These are phyloP conservation scores for Xenus cinereus DNA, from an alignment of 2,113 vertebrate species.

Conservation along the genomic window DNA sequence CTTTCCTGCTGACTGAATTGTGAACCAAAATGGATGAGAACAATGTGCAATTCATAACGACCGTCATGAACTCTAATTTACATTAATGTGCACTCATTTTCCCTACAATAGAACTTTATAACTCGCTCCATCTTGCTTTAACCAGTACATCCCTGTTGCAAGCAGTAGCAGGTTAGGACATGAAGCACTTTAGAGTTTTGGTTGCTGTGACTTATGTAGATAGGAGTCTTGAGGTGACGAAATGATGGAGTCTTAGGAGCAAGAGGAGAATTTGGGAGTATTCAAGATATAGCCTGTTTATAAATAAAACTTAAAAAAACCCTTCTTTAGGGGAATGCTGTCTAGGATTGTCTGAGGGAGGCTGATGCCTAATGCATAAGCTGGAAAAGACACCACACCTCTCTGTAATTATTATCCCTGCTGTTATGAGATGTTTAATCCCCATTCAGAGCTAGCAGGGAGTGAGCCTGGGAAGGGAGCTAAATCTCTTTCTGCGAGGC, in stretches of 20 bases:
- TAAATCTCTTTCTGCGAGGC: background rate
- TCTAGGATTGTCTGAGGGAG: background rate
- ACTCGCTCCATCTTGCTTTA: conserved; percentile 6
- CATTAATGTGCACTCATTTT: background rate
- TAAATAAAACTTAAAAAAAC: background rate
- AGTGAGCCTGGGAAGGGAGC: background rate
- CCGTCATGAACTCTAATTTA: background rate
- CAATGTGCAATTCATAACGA: background rate
- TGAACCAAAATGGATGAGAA: background rate
- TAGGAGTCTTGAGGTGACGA: background rate
- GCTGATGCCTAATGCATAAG: background rate
- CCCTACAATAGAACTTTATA: background rate
- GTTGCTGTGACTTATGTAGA: background rate
- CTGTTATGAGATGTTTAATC: background rate
- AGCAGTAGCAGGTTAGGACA: background rate
- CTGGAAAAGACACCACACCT: background rate
- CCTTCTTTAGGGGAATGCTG: background rate
- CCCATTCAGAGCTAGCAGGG: background rate
- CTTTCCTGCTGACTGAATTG: background rate
- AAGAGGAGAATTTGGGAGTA: background rate
- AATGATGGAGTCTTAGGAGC: background rate
- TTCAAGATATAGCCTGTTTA: background rate
- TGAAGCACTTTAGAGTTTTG: background rate
- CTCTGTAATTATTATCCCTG: background rate
- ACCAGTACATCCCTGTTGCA: background rate